Evolutionary conservation across 2,888 invertebrate genomes (phyloP), one percentile per base, ranked within the genome.

Genomic region (Cheilosia scutellata): DNA sequence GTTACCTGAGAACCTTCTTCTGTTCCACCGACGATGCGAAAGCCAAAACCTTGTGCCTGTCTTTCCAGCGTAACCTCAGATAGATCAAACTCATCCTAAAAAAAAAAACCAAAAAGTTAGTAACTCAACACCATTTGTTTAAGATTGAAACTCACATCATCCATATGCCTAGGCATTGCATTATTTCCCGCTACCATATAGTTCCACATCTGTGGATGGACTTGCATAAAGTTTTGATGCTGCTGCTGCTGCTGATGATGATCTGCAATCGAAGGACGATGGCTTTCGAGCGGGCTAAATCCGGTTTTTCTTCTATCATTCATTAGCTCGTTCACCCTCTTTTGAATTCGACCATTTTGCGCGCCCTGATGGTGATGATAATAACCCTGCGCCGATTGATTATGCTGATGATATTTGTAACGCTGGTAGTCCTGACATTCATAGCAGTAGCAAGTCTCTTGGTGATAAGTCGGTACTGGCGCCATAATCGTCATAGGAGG

Each of bases 1-100:
- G 98, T 97, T 82, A 99, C 98, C 93, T 98, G 96, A 87, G 98
- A 98, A 77, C 98, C 97, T 93, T 99, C 99, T 93, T 99, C 99
- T 0, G 98, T 98, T 49, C 99, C 99, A 27, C 99, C 99, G 40
- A 99, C 97, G 90, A 99, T 98, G 86, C 99, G 95, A 93, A 99
- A 99, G 7, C 99, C 99, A 93, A 99, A 99, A 2, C 99, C 99
- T 74, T 96, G 96, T 44, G 97, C 96, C 89, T 98, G 97, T n/a
- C 98, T 94, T 60, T 96, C 96, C 66, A 99, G 93, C 0, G 97
- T 96, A 7, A 99, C 92, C 84, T 93, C 92, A 0, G 92, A 91
- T 7, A 92, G 77, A 33, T 91, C 90, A 68, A 89, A 92, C 49
- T 89, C 89, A 9, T 88, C 88, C 88, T 89, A 60, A 51, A 88